These are phyloP conservation scores for Pelobates fuscus DNA, from an alignment of 2,113 vertebrate species.

Conservation along the genomic window DNA sequence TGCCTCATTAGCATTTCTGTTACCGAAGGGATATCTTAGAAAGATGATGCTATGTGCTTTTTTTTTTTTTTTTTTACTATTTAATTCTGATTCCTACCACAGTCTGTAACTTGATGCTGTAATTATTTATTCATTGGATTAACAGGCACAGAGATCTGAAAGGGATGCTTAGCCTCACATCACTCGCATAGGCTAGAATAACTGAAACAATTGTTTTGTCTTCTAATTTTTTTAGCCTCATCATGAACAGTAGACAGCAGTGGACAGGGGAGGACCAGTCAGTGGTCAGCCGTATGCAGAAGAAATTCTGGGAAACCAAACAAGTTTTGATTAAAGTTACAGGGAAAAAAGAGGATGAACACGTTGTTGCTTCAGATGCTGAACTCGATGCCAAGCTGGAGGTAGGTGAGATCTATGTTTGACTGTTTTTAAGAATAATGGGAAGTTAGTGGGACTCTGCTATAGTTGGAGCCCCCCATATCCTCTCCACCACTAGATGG, in stretches of 20 bases:
- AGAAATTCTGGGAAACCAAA: constrained; percentile 84
- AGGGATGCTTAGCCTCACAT: neutral
- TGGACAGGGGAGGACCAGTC: constrained; percentile 71
- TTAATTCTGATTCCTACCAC: constrained; percentile 13
- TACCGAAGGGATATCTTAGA: no score
- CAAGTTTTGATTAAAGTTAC: constrained; percentile 83
- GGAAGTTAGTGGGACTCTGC: constrained; percentile 19
- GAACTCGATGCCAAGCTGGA: constrained; percentile 80
- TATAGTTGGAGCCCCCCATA: no score
- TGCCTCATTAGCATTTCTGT: no score
- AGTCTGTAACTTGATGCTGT: constrained; percentile 26
- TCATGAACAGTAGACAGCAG: constrained; percentile 67
- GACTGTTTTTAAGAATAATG: neutral
- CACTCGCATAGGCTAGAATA: neutral
- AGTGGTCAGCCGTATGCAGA: constrained; percentile 78
- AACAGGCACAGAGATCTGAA: neutral
- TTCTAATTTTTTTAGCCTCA: constrained; percentile 57
- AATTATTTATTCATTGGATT: constrained; percentile 35
- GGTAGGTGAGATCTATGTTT: constrained; percentile 57
- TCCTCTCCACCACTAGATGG: constrained; percentile 17
- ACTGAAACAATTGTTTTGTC: neutral
- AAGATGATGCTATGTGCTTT: no score
- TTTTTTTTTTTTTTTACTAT: neutral
- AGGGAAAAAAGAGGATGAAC: constrained; percentile 82
- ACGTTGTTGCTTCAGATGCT: constrained; percentile 77